Base-by-base conservation (phyloP, 1,140 invertebrate species). In the Pentalonia nigronervosa region DNA sequence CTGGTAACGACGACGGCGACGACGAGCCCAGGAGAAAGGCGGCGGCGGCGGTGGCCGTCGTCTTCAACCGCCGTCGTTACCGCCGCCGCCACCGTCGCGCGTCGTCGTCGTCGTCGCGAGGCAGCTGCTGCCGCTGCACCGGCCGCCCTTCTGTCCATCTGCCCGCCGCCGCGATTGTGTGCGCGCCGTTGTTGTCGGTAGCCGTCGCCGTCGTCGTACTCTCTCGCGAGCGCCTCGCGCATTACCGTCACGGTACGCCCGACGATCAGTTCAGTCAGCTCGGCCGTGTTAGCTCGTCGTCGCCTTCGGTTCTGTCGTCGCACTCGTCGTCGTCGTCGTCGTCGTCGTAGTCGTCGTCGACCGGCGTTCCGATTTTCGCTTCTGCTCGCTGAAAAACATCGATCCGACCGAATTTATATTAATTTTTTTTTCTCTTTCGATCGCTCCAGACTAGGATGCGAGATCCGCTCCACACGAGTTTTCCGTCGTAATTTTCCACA, bases 221-320 rank as follows among this genome's bases (percentile, higher is more conserved):
- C 47, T 48, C 23, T 45, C 81, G 81, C 83, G 83, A 41, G 83
- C 87, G 87, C 87, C 30, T 21, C 87, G 41, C 87, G 47, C 87
- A 48, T 50, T 45, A 50, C n/a, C 47, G 87, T 17, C 34, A 50
- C 47, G 47, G 87, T 23, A 34, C 87, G 87, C 47, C 20, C 87
- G 47, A 9, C 87, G 41, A 83, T 50, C 87, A 50, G 87, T 88
- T 48, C 48, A 88, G 87, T 88, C 87, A 34, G 47, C n/a, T 88
- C 87, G n/a, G 86, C 14, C 45, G 47, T 14, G 1, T 3, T 2
- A 30, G 8, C 17, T 2, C 7, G 86, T 87, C 17, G 25, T 45
- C 83, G 9, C 9, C 23, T 14, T 20, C 45, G 41, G 2, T 1
- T 6, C 3, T 1, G 23, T 30, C 6, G 84, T 25, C 84, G 25